phyloP scores from a whole-genome alignment of 2,797 vertebrate species.

The Poeciliopsis paucimaculata region DNA sequence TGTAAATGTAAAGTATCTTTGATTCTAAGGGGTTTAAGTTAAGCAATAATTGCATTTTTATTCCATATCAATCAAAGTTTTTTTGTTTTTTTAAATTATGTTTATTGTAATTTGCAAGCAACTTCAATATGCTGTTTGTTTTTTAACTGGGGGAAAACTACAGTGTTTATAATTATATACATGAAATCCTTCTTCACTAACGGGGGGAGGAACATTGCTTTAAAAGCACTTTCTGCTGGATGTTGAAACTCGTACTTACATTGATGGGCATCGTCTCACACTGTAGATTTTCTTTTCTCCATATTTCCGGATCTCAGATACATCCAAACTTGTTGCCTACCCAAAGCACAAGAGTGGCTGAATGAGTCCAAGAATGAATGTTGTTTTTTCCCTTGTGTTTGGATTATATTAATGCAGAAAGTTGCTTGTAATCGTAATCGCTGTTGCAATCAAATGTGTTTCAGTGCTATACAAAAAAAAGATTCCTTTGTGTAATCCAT shows the following conservation, averaged over 20 bases:
- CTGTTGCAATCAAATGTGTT: background rate
- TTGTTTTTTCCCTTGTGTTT: background rate
- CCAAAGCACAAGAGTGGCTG: background rate
- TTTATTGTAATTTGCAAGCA: background rate
- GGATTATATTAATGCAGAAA: background rate
- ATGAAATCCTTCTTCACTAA: background rate
- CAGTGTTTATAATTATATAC: background rate
- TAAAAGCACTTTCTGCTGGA: background rate
- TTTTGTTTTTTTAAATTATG: background rate
- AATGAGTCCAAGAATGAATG: background rate
- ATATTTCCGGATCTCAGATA: background rate
- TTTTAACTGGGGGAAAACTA: background rate
- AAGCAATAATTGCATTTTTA: background rate
- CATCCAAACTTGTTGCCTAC: background rate
- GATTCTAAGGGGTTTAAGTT: background rate
- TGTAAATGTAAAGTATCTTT: background rate
- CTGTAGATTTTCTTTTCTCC: background rate
- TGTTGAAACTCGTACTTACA: background rate
- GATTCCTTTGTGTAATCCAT: background rate
- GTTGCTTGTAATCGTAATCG: background rate
- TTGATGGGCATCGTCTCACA: background rate
- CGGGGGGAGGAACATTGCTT: background rate
- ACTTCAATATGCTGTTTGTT: background rate
- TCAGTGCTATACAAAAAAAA: background rate
- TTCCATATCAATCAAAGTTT: background rate